Evolutionary conservation across 2,888 invertebrate genomes (phyloP).

Genomic region (Cataglyphis rosenhaueri): DNA sequence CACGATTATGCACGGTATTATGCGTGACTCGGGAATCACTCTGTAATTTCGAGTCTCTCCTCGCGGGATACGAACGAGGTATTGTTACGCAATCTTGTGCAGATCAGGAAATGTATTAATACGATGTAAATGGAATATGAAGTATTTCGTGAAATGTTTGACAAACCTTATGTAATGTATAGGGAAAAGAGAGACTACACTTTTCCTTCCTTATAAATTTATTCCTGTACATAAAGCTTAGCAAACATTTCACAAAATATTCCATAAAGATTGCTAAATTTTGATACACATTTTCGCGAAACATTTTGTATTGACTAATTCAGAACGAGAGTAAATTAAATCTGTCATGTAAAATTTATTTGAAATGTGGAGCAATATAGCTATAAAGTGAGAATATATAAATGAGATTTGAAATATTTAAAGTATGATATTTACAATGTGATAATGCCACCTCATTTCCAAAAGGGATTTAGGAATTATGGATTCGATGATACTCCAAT

Average conservation of each 20-base stretch:
- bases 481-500: not conserved
- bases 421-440: not conserved
- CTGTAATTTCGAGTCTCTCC: slow-evolving; percentile 28
- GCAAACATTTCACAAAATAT: not conserved
- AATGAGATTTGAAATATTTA: not conserved
- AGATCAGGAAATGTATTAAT: slow-evolving; percentile 9
- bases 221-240: not conserved
- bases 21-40: slow-evolving; percentile 14
- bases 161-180: not conserved
- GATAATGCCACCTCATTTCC: not conserved
- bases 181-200: not conserved
- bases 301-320: not conserved
- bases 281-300: not conserved
- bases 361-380: not conserved
- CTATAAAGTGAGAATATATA: not conserved
- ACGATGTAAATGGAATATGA: not conserved
- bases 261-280: not conserved
- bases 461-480: slow-evolving; percentile 1
- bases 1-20: slow-evolving; percentile 27
- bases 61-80: not conserved
- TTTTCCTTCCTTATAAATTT: no score
- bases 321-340: not conserved
- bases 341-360: not conserved
- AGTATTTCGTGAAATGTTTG: not conserved
- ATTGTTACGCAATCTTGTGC: slow-evolving; percentile 26